Conservation (phyloP, 2,113 vertebrate species). For the Apteryx owenii region DNA sequence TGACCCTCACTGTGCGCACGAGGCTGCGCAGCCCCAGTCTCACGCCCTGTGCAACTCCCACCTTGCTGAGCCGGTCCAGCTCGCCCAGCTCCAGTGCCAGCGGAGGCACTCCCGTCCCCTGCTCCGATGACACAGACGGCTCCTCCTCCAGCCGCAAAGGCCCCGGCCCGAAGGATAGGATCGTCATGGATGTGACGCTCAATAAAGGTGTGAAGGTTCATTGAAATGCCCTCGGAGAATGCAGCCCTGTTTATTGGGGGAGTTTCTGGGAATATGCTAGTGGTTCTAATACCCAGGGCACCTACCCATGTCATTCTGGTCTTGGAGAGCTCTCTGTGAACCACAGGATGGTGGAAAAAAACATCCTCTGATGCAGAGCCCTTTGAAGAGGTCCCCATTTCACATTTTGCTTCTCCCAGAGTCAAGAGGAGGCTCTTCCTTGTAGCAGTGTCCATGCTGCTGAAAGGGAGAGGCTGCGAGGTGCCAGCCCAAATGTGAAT, state of each 20-base stretch:
- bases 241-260: not conserved
- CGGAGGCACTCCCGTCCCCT: constrained; percentile 34
- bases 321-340: not conserved
- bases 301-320: accelerated
- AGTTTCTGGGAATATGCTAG: not conserved
- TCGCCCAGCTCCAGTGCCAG: constrained; percentile 88
- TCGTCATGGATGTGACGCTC: constrained; percentile 94
- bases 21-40: constrained; percentile 94
- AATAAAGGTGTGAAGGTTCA: constrained; percentile 88
- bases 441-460: not conserved
- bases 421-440: not conserved
- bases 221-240: accelerated
- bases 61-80: constrained; percentile 88
- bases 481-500: not conserved
- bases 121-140: constrained; percentile 71
- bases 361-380: not conserved
- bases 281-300: too few species aligned
- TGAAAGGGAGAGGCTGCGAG: not conserved
- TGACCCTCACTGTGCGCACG: constrained; percentile 92
- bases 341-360: not conserved
- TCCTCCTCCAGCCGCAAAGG: constrained; percentile 80
- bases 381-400: not conserved
- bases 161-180: constrained; percentile 91
- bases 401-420: not conserved
- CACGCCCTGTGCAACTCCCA: constrained; percentile 89